These are phyloP conservation scores for Enteromius argenteus DNA, from an alignment of 2,797 vertebrate genomes.

Conservation along the genomic window DNA sequence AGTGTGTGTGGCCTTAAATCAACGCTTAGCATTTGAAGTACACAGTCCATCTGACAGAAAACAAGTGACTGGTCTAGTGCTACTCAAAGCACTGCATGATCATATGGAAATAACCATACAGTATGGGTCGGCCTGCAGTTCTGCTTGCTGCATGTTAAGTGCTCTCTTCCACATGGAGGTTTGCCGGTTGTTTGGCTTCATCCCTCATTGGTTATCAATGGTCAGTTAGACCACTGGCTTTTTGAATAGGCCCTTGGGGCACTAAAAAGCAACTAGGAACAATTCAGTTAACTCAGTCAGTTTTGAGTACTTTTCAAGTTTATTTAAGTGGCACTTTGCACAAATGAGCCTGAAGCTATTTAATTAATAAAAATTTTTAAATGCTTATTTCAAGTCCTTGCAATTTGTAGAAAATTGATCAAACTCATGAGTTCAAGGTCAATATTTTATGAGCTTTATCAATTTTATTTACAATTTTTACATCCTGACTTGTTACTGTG, in stretches of 20 bases:
- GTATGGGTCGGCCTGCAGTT: slow-evolving; percentile 12
- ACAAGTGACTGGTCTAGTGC: slow-evolving; percentile 19
- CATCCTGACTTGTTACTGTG: background rate
- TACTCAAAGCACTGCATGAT: slow-evolving; percentile 20
- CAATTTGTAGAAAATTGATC: background rate
- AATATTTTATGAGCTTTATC: background rate
- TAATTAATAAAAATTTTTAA: background rate
- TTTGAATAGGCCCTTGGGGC: slow-evolving; percentile 15
- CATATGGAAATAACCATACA: slow-evolving; percentile 33
- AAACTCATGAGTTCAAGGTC: background rate
- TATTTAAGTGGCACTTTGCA: background rate
- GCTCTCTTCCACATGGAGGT: slow-evolving; percentile 27
- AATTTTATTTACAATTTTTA: background rate
- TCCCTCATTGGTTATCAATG: slow-evolving; percentile 53
- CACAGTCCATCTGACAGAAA: background rate
- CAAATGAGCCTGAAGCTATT: background rate
- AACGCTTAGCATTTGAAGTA: slow-evolving; percentile 42
- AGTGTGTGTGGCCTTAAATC: slow-evolving; percentile 33
- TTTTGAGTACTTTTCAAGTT: slow-evolving; percentile 1
- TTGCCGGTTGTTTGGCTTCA: slow-evolving; percentile 40
- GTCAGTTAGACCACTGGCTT: slow-evolving; percentile 20
- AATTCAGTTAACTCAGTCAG: background rate
- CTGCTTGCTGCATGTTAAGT: slow-evolving; percentile 10
- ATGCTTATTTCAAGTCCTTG: background rate
- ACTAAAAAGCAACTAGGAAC: slow-evolving; percentile 4